Evolutionary conservation across 37 sponge, comb jelly and placozoan species (phyloP), one percentile per base, ranked within the genome.

Genomic region (Trichoplax adhaerens): DNA sequence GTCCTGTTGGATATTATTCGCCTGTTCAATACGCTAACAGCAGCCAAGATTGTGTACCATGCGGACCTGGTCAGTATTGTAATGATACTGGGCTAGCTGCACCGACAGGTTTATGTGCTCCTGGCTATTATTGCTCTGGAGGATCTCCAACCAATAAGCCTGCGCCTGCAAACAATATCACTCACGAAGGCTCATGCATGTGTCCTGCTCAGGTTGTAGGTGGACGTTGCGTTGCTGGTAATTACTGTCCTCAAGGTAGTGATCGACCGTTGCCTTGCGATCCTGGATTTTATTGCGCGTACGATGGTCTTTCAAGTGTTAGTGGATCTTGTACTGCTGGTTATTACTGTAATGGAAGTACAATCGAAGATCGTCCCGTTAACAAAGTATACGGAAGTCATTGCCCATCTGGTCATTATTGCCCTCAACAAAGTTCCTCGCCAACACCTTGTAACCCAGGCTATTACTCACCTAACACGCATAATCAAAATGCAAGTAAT

Each of bases 321-420:
- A 64, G 62, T 66, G 79, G 79, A n/a, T 57, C 73, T 3, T 78
- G 79, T 46, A 63, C 74, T 4, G 29, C 29, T 29, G 29, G 29
- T 29, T 29, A 29, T 29, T 29, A 29, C 29, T 29, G 29, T 29
- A 29, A 29, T 29, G 29, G 29, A 29, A 29, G 29, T 29, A 29
- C 29, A 29, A 29, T 29, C 29, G 29, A 29, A 29, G 29, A 29
- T 29, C 29, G 29, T 29, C 29, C 29, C 29, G 29, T 29, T 29
- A 29, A 29, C 29, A 29, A 29, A 29, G 29, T 29, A 29, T 29
- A 29, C 29, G 29, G 29, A 29, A 29, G 29, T 29, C 29, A 29
- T 51, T 78, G 79, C 68, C 79, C 79, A 3, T 71, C 7, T 3
- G 79, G 79, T 6, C 64, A 72, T 59, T 78, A 78, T 55, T 78